These are phyloP conservation scores for Pipa parva DNA, from an alignment of 2,113 vertebrate species.

Conservation along the genomic window DNA sequence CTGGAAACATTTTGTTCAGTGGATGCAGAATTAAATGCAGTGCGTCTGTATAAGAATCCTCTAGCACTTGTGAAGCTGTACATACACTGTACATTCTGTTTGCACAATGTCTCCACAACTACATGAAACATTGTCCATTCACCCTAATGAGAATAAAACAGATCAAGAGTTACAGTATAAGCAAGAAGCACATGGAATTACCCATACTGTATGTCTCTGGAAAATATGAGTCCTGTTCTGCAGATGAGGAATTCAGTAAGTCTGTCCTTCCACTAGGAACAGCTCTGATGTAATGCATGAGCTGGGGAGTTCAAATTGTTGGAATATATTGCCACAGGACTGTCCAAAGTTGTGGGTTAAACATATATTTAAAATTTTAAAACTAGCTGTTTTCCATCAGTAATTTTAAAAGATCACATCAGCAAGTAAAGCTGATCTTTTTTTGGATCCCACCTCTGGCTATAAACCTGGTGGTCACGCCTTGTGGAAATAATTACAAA, in stretches of 20 bases:
- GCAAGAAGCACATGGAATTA: too few relatives aligned
- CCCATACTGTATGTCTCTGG: conserved; percentile 1
- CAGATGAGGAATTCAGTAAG: conserved; percentile 41
- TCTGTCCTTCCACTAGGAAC: conserved; percentile 45
- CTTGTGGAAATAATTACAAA: conserved; percentile 18
- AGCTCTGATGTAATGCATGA: conserved; percentile 51
- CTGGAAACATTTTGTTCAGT: too few relatives aligned
- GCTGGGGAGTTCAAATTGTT: conserved; percentile 50
- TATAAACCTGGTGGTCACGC: conserved; percentile 15
- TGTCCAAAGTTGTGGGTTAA: conserved; percentile 50
- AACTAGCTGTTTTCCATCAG: conserved; percentile 45
- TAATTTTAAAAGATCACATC: conserved; percentile 44
- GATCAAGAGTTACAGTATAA: too few relatives aligned
- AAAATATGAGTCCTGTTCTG: conserved; percentile 46
- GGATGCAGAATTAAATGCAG: too few relatives aligned
- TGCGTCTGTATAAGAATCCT: too few relatives aligned
- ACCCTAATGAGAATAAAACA: too few relatives aligned
- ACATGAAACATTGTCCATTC: too few relatives aligned
- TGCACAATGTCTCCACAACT: too few relatives aligned
- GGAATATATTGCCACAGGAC: conserved; percentile 49
- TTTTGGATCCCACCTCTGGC: conserved; percentile 30
- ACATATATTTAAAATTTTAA: conserved; percentile 49
- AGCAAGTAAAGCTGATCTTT: conserved; percentile 23
- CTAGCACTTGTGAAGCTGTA: too few relatives aligned
- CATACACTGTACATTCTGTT: too few relatives aligned